Evolutionary conservation across 2,797 vertebrate genomes (phyloP).

Genomic region (Hoplostethus atlanticus): DNA sequence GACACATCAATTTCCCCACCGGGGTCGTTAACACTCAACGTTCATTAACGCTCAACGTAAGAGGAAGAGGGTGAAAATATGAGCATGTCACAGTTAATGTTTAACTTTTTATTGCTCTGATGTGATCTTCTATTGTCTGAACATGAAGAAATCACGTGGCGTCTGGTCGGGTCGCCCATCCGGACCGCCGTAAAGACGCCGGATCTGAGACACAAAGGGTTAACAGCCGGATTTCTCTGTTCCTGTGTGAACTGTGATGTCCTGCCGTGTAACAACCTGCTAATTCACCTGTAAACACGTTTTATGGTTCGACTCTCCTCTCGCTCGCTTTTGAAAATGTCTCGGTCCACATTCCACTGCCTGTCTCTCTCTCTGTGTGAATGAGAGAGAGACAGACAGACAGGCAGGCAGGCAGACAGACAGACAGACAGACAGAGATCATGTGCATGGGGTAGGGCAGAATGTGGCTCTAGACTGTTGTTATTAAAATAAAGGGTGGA

Average conservation of each 20-base stretch:
- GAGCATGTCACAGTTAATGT: no score
- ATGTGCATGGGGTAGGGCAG: neutral
- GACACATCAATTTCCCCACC: slow-evolving; percentile 47
- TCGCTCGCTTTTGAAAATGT: slow-evolving; percentile 14
- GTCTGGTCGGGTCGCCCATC: no score
- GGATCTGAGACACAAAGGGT: slow-evolving; percentile 7
- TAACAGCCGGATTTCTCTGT: slow-evolving; percentile 13
- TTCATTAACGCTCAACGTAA: no score
- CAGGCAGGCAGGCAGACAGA: slow-evolving; percentile 5
- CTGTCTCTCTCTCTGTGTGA: neutral
- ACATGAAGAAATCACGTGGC: no score
- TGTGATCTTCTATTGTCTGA: no score
- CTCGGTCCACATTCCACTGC: slow-evolving; percentile 28
- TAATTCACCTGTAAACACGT: slow-evolving; percentile 59
- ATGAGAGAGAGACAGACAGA: slow-evolving; percentile 1
- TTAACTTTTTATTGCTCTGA: no score
- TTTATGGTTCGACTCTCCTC: slow-evolving; percentile 27
- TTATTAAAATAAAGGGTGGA: neutral
- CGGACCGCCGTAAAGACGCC: neutral
- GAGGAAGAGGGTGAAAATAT: neutral
- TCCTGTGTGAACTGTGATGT: slow-evolving; percentile 23
- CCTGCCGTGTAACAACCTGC: slow-evolving; percentile 53
- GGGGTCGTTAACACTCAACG: slow-evolving; percentile 40
- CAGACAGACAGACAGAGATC: neutral
- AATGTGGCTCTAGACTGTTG: slow-evolving; percentile 1